A percentile compares a stretch with the other conserved stretches of the same genome.
These are phyloP conservation scores for Willisornis vidua DNA, from an alignment of 2,113 vertebrate species.

Conservation along the genomic window DNA sequence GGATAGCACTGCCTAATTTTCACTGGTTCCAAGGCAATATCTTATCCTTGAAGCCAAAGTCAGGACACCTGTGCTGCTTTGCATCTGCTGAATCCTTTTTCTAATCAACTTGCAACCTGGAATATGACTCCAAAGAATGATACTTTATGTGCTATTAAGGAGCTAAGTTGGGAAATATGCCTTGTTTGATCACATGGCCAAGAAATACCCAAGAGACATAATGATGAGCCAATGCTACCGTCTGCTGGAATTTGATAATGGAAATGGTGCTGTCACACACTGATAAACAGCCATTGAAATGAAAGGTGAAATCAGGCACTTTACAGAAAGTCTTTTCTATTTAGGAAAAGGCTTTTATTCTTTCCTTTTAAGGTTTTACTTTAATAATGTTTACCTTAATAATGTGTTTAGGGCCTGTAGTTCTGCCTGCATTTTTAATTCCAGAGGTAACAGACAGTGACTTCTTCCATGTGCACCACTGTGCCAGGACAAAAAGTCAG, in stretches of 20 bases:
- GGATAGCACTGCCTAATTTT: not conserved
- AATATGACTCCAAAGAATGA: not conserved
- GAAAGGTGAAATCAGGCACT: not conserved
- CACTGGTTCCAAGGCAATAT: not conserved
- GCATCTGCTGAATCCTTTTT: not conserved
- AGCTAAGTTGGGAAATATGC: not conserved
- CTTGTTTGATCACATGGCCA: not conserved
- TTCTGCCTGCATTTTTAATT: not conserved
- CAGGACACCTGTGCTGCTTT: not conserved
- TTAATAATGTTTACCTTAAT: too few species aligned
- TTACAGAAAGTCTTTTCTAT: not conserved
- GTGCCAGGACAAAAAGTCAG: not conserved
- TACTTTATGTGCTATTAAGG: not conserved
- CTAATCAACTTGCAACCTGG: not conserved
- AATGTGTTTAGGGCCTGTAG: not conserved
- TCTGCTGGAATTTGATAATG: conserved; percentile 12
- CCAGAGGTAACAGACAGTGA: not conserved
- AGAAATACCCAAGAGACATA: not conserved
- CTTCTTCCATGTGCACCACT: not conserved
- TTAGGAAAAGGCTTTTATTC: not conserved
- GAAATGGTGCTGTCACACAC: not conserved
- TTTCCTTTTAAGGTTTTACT: not conserved
- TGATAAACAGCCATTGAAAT: not conserved
- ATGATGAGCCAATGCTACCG: not conserved
- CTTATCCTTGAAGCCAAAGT: not conserved